These are phyloP conservation scores for Carapus acus DNA, from an alignment of 2,797 vertebrate genomes.

Conservation along the genomic window DNA sequence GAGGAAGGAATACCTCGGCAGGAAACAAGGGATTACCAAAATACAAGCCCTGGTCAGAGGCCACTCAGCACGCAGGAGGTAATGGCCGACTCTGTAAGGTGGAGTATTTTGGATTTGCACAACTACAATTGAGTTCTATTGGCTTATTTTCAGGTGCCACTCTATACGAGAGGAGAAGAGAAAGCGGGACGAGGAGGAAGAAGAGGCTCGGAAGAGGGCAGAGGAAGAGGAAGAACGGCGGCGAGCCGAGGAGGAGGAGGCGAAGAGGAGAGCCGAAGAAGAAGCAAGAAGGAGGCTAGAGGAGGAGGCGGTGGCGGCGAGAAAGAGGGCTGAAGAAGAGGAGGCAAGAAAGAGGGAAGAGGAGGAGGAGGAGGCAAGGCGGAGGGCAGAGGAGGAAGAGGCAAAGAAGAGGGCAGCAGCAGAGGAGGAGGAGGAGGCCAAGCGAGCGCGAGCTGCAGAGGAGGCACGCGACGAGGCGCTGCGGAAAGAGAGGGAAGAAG, in stretches of 20 bases:
- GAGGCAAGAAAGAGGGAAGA: slow-evolving; percentile 2
- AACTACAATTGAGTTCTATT: not conserved
- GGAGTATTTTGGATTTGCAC: not conserved
- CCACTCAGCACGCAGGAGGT: slow-evolving; percentile 84
- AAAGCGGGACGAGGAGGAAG: slow-evolving; percentile 18
- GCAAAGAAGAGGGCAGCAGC: slow-evolving; percentile 14
- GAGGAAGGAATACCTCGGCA: slow-evolving; percentile 59
- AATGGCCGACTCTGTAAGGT: slow-evolving; percentile 6
- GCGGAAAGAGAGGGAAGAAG: slow-evolving; percentile 15
- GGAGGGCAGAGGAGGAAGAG: slow-evolving; percentile 36
- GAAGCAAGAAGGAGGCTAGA: slow-evolving; percentile 22
- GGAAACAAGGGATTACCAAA: slow-evolving; percentile 65
- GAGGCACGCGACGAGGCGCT: slow-evolving; percentile 46
- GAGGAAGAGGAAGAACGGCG: slow-evolving; percentile 15
- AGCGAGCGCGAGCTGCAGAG: slow-evolving; percentile 1
- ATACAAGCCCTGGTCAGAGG: slow-evolving; percentile 87
- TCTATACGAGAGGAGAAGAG: slow-evolving; percentile 71
- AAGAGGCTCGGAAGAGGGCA: slow-evolving; percentile 28
- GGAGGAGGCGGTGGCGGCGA: slow-evolving; percentile 38
- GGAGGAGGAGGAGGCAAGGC: slow-evolving; percentile 12
- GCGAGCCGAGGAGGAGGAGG: slow-evolving; percentile 17
- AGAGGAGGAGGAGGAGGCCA: slow-evolving; percentile 8
- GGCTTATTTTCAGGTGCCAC: slow-evolving; percentile 55
- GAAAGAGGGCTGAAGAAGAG: slow-evolving; percentile 10
- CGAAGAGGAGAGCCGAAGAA: slow-evolving; percentile 28